These are phyloP conservation scores for Myotis brandtii DNA, from an alignment of 2,113 vertebrate genomes.

Conservation along the genomic window DNA sequence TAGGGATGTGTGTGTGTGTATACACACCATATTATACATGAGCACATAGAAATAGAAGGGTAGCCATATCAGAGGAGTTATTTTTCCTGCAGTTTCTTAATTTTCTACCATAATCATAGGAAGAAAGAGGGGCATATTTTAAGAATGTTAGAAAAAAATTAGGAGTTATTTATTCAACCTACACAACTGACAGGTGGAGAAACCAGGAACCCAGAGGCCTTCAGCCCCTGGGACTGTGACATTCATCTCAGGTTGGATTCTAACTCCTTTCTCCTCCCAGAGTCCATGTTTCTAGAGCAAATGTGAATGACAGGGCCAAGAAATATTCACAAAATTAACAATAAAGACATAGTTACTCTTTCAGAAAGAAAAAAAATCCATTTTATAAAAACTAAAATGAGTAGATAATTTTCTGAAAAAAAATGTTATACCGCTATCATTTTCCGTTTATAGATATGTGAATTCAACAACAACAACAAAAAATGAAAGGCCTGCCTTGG, in stretches of 20 bases:
- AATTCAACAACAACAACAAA: background rate
- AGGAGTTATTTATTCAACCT: background rate
- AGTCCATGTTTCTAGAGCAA: background rate
- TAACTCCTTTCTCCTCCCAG: background rate
- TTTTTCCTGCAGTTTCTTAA: background rate
- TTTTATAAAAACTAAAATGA: constrained; percentile 70
- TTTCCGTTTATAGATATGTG: background rate
- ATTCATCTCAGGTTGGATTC: background rate
- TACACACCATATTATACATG: background rate
- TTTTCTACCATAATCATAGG: background rate
- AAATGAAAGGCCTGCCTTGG: no score
- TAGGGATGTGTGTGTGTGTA: background rate
- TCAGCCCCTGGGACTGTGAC: accelerated
- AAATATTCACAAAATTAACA: background rate
- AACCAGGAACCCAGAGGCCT: background rate
- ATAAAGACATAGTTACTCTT: background rate
- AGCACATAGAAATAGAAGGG: background rate
- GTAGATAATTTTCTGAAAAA: background rate
- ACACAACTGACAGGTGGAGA: background rate
- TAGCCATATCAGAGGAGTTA: background rate
- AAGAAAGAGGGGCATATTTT: background rate
- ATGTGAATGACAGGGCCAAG: background rate
- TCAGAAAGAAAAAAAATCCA: constrained; percentile 24
- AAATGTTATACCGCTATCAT: background rate
- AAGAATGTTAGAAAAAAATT: background rate